These are phyloP conservation scores for Xestia sexstrigata DNA, from an alignment of 2,888 invertebrate species.

Conservation along the genomic window DNA sequence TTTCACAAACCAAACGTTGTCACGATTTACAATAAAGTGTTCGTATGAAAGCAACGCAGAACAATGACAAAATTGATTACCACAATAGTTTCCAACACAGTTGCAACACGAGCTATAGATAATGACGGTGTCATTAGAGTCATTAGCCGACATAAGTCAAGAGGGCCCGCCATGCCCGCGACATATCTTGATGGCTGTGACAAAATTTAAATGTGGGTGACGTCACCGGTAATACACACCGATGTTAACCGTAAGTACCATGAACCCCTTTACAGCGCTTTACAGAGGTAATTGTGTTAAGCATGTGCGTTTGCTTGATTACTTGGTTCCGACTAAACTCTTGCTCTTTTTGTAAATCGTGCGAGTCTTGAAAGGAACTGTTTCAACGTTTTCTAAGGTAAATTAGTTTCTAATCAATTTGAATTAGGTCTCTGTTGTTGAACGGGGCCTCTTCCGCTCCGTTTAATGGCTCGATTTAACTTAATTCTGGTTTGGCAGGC, in stretches of 20 bases:
- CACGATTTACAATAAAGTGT: neutral
- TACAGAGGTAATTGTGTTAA: conserved; percentile 30
- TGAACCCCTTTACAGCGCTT: conserved; percentile 29
- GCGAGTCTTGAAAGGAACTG: neutral
- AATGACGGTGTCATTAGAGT: conserved; percentile 48
- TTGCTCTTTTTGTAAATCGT: conserved; percentile 1
- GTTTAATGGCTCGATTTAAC: conserved; percentile 34
- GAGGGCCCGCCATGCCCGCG: conserved; percentile 33
- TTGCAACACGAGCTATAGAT: conserved; percentile 36
- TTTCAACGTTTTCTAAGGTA: neutral
- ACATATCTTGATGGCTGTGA: conserved; percentile 54
- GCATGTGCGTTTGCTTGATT: conserved; percentile 10
- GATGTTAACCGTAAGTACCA: conserved; percentile 39
- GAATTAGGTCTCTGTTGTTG: conserved; percentile 1
- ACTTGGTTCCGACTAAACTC: neutral
- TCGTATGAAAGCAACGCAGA: neutral
- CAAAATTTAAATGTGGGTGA: conserved; percentile 57
- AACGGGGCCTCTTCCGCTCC: conserved; percentile 10
- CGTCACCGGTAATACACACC: conserved; percentile 45
- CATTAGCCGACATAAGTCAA: conserved; percentile 41
- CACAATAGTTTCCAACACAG: conserved; percentile 14
- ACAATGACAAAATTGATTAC: conserved; percentile 16
- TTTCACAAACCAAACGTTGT: neutral
- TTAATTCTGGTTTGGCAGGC: conserved; percentile 40
- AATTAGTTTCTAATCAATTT: conserved; percentile 22